Conservation (phyloP, 2,113 vertebrate genomes). For the Corythornis cristatus region DNA sequence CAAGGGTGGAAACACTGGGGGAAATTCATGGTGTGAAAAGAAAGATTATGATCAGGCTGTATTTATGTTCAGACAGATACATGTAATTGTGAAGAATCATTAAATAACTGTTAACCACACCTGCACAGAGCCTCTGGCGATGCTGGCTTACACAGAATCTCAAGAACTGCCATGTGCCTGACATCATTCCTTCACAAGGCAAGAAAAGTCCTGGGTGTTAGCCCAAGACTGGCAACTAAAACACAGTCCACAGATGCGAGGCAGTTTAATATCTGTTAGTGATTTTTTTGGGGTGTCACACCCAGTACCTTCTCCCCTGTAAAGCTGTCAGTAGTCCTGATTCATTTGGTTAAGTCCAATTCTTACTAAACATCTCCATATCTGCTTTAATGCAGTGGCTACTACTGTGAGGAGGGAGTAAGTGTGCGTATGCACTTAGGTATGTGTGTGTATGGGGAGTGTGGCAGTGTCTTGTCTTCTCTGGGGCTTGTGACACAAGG, state of each 20-base stretch:
- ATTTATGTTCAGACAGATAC: constrained; percentile 65
- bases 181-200: constrained; percentile 29
- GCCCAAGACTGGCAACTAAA: constrained; percentile 44
- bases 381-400: not conserved
- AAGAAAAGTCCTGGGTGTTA: constrained; percentile 36
- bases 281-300: constrained; percentile 41
- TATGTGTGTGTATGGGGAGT: fast-evolving
- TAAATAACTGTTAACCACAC: constrained; percentile 72
- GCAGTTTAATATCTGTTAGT: constrained; percentile 35
- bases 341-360: constrained; percentile 24
- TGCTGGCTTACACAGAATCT: constrained; percentile 32
- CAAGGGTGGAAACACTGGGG: constrained; percentile 30
- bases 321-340: constrained; percentile 16
- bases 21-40: constrained; percentile 62
- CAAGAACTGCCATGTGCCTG: constrained; percentile 39
- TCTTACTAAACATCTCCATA: not conserved
- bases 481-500: not conserved
- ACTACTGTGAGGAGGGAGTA: not conserved
- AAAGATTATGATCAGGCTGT: constrained; percentile 16
- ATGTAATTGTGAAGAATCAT: constrained; percentile 73
- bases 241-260: not conserved
- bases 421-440: fast-evolving
- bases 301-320: constrained; percentile 6
- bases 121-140: constrained; percentile 53
- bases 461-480: not conserved